Evolutionary conservation across 2,797 vertebrate genomes (phyloP).

Genomic region (Enteromius afrohamiltoni): DNA sequence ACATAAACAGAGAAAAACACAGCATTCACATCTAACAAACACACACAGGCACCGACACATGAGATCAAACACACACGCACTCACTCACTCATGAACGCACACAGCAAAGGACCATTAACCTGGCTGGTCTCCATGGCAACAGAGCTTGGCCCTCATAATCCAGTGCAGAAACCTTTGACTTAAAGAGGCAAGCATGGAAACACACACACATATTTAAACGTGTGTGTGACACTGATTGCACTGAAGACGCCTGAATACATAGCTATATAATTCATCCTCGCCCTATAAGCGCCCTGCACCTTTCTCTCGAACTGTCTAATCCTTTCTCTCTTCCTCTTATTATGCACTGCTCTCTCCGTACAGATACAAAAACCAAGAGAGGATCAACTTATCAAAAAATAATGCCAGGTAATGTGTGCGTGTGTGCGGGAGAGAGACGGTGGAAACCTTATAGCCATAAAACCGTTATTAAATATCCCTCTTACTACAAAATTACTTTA

Average conservation of each 20-base stretch:
- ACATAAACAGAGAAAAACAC: conserved; percentile 10
- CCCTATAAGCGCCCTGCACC: neutral
- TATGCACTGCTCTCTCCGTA: conserved; percentile 12
- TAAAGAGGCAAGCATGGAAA: conserved; percentile 42
- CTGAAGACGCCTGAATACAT: conserved; percentile 26
- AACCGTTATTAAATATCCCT: conserved; percentile 50
- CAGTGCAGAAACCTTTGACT: conserved; percentile 53
- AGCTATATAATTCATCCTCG: neutral
- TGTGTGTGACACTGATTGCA: conserved; percentile 35
- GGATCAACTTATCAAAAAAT: conserved; percentile 38
- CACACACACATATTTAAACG: conserved; percentile 27
- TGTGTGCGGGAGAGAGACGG: neutral
- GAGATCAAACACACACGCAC: conserved; percentile 41
- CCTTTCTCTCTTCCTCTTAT: conserved; percentile 1
- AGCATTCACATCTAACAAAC: neutral
- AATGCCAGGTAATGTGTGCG: conserved; percentile 6
- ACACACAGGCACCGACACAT: neutral
- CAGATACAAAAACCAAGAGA: conserved; percentile 30
- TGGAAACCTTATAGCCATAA: conserved; percentile 50
- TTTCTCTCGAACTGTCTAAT: conserved; percentile 7
- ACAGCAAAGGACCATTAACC: conserved; percentile 55
- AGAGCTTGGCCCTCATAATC: conserved; percentile 57
- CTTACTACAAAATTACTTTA: conserved; percentile 56
- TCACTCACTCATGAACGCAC: conserved; percentile 23
- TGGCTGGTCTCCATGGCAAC: conserved; percentile 59